Evolutionary conservation across 2,888 invertebrate genomes (phyloP), one percentile per base, ranked within the genome.

Genomic region (Drosophila tripunctata): DNA sequence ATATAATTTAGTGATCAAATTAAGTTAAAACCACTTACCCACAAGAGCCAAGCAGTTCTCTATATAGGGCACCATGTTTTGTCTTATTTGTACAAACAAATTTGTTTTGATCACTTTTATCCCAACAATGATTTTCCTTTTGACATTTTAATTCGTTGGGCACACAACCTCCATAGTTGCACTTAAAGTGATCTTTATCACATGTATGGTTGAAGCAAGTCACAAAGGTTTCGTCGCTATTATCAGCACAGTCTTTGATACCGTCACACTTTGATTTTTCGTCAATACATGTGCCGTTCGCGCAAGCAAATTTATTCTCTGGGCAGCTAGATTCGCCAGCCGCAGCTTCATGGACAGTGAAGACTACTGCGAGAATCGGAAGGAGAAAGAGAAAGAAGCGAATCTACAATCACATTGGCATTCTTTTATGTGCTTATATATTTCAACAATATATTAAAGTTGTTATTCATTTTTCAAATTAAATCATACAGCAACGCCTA

Each of bases 101-200:
- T 4, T 4, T 2, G 7, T 48, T 71, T 12, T 75, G 75, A 12
- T 75, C 82, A n/a, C 56, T 71, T 0, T 5, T 2, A 60, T 78
- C 82, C 38, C 15, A 52, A 14, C 72, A 76, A 31, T 81, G 41
- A 0, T 0, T 0, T 0, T 0, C 2, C 0, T 7, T 7, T 44
- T 81, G 10, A 35, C 81, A 78, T 0, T 0, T 17, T 0, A 12
- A 10, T 0, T 2, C 0, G 0, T 0, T 0, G 0, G 15, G 1
- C 6, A 71, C 17, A 21, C 78, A 78, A 6, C 55, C 81, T 1
- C 77, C 70, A 40, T 80, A 80, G 12, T 36, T 36, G 30, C 78
- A 78, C 2, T 55, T 61, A 41, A 45, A 73, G 1, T 6, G 0
- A 0, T 5, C 4, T 1, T 7, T 5, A 3, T 7, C 1, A 8